Conservation (phyloP, 2,888 invertebrate genomes). For the Cryptocephalus primarius region DNA sequence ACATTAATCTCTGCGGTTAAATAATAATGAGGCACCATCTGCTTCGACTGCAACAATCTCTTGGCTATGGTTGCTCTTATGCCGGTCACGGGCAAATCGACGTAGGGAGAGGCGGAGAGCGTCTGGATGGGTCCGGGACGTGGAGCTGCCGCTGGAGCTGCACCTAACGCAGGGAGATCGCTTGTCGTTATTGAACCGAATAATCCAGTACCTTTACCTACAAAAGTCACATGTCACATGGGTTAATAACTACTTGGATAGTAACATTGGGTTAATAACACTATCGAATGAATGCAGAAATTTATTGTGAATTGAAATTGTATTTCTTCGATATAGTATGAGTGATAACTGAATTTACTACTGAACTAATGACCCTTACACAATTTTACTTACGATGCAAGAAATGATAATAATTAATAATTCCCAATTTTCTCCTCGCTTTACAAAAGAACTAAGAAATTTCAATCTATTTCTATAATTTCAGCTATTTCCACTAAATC, state of each 20-base stretch:
- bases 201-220: slow-evolving; percentile 59
- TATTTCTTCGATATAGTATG: too few species aligned
- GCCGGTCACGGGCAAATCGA: slow-evolving; percentile 72
- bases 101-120: slow-evolving; percentile 33
- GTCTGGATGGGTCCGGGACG: slow-evolving; percentile 24
- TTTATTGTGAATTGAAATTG: too few species aligned
- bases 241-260: not conserved
- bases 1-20: slow-evolving; percentile 76
- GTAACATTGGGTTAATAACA: too few species aligned
- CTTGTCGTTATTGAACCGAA: slow-evolving; percentile 73
- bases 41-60: slow-evolving; percentile 78
- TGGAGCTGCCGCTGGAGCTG: slow-evolving; percentile 15
- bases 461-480: too few species aligned
- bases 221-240: slow-evolving; percentile 4
- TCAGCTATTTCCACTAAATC: too few species aligned
- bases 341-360: too few species aligned
- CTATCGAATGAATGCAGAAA: too few species aligned
- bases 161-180: slow-evolving; percentile 46
- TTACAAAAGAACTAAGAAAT: too few species aligned
- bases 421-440: too few species aligned
- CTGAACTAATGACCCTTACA: too few species aligned
- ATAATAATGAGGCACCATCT: slow-evolving; percentile 95
- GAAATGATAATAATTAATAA: too few species aligned
- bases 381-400: too few species aligned
- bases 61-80: slow-evolving; percentile 85